phyloP scores from a whole-genome alignment of 35 echinoderm and acorn worm genomes.

The Chiridota heheva region DNA sequence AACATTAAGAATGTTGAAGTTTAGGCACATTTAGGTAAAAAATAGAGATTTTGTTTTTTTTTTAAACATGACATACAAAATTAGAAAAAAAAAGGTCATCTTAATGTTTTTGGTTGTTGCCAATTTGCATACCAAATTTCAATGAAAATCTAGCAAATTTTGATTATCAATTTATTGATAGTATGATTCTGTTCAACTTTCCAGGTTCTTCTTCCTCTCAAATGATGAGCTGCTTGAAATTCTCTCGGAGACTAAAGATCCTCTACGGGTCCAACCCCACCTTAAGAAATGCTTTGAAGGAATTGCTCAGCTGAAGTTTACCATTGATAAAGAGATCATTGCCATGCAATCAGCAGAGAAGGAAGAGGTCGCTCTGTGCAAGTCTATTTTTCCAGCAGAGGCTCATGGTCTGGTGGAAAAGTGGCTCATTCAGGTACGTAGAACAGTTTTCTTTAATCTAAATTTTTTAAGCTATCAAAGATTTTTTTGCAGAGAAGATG shows the following conservation, averaged over 20 bases:
- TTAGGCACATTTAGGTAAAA: background rate
- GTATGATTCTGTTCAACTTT: too few species aligned
- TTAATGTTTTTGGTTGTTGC: too few species aligned
- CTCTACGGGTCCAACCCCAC: slow-evolving; percentile 92
- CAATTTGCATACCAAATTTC: too few species aligned
- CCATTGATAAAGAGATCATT: slow-evolving; percentile 83
- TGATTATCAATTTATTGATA: background rate
- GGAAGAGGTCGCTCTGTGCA: slow-evolving; percentile 72
- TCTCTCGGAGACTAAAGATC: slow-evolving; percentile 97
- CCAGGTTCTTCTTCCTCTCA: slow-evolving; percentile 97
- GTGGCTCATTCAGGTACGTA: slow-evolving; percentile 97
- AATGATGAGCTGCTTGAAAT: slow-evolving; percentile 97
- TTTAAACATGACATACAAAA: background rate
- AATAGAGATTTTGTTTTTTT: background rate
- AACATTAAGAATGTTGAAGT: too few species aligned
- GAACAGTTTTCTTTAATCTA: background rate
- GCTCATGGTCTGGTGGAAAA: slow-evolving; percentile 95
- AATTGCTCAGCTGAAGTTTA: slow-evolving; percentile 90
- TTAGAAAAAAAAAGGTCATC: background rate
- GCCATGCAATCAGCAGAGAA: slow-evolving; percentile 98
- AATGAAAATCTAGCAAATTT: too few species aligned
- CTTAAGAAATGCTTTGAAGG: slow-evolving; percentile 99
- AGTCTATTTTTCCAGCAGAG: slow-evolving; percentile 84
- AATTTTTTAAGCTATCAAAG: too few species aligned
- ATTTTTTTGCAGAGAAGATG: too few species aligned